Percentiles rank a stretch among this genome's conserved stretches.
Evolutionary conservation across 2,797 vertebrate genomes (phyloP).

Genomic region (Centropyge bicolor): DNA sequence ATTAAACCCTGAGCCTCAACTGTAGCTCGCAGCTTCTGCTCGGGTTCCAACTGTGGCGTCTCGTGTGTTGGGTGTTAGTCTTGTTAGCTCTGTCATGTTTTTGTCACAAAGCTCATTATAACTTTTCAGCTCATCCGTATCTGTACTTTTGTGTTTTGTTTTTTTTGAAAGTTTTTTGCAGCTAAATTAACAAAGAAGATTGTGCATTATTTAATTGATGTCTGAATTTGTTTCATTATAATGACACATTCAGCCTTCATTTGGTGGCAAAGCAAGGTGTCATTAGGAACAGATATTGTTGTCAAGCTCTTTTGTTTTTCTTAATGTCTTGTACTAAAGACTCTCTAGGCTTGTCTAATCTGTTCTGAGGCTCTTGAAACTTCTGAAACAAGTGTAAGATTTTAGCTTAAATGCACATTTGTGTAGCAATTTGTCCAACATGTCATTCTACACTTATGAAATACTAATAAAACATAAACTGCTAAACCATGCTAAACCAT

Average conservation of each 20-base stretch:
- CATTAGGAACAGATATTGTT: constrained; percentile 16
- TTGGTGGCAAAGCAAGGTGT: constrained; percentile 19
- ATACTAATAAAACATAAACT: not conserved
- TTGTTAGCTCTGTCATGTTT: constrained; percentile 44
- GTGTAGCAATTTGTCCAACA: not conserved
- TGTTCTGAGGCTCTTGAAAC: not conserved
- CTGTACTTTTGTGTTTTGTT: not conserved
- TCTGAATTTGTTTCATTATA: constrained; percentile 23
- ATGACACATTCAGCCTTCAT: not conserved
- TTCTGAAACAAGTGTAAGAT: not conserved
- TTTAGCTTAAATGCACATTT: not conserved
- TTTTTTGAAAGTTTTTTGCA: not conserved
- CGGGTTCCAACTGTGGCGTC: constrained; percentile 30
- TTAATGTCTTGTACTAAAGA: constrained; percentile 6
- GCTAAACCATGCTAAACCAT: not conserved
- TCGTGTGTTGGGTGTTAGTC: constrained; percentile 29
- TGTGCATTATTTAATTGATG: not conserved
- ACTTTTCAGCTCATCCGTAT: constrained; percentile 10
- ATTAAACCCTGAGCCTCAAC: constrained; percentile 59
- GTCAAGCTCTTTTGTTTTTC: constrained; percentile 32
- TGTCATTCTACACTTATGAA: not conserved
- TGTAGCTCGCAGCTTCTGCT: constrained; percentile 47
- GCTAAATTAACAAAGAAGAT: not conserved
- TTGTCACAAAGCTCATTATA: constrained; percentile 28
- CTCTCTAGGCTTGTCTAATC: constrained; percentile 6